A percentile compares a stretch with the other conserved stretches of the same genome.
phyloP scores from a whole-genome alignment of 2,797 vertebrate genomes.

The Taeniopygia guttata region DNA sequence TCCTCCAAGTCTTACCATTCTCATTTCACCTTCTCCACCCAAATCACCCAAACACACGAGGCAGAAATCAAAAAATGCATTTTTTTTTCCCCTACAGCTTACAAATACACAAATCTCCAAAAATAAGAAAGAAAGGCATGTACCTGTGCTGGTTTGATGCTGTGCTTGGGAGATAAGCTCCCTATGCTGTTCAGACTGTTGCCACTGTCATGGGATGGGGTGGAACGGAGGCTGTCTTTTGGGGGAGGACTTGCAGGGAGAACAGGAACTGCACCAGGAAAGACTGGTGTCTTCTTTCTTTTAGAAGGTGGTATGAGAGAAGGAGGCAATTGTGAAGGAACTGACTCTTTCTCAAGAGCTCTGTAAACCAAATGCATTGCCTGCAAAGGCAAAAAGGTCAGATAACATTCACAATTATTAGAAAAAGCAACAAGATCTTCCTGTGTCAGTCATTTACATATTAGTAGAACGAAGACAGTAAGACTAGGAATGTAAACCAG shows the following conservation, averaged over 20 bases:
- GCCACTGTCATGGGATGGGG: conserved; percentile 92
- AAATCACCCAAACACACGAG: neutral
- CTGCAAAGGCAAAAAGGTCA: conserved; percentile 71
- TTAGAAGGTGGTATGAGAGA: conserved; percentile 91
- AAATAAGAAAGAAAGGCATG: rapidly evolving
- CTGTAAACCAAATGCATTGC: conserved; percentile 99
- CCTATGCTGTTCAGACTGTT: conserved; percentile 93
- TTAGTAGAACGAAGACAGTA: neutral
- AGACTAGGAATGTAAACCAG: neutral
- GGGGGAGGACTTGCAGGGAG: conserved; percentile 92
- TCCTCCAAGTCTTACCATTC: neutral
- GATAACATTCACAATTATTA: neutral
- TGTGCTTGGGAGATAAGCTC: conserved; percentile 94
- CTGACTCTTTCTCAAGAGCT: conserved; percentile 95
- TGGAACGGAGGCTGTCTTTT: conserved; percentile 92
- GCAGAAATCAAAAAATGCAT: neutral
- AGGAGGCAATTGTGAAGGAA: conserved; percentile 86
- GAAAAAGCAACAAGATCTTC: neutral
- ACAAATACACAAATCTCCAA: neutral
- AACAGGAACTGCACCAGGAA: conserved; percentile 82
- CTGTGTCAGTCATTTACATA: neutral
- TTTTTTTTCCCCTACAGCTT: neutral
- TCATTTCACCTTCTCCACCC: neutral
- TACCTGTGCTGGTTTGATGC: conserved; percentile 88
- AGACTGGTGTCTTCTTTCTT: conserved; percentile 86